A percentile compares a stretch with the other conserved stretches of the same genome.
phyloP scores from a whole-genome alignment of 2,797 vertebrate species.

The Arctocebus calabarensis region DNA sequence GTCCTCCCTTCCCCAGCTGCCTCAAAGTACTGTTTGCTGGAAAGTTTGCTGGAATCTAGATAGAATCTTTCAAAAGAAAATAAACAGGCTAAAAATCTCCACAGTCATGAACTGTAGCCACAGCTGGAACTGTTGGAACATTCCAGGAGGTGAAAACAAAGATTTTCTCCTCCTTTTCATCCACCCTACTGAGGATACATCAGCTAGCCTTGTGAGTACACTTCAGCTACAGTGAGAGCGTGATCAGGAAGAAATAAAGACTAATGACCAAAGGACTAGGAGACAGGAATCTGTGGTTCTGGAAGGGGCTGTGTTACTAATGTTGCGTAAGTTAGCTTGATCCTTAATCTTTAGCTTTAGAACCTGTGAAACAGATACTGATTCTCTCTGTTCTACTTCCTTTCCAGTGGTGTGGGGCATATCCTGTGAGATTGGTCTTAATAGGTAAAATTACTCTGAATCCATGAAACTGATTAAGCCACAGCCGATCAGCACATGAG shows the following conservation, averaged over 20 bases:
- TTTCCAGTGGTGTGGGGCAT: neutral
- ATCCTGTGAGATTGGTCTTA: neutral
- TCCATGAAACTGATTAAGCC: neutral
- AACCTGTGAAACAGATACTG: neutral
- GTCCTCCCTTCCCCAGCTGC: slow-evolving; percentile 75
- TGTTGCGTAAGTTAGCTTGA: neutral
- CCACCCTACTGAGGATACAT: slow-evolving; percentile 30
- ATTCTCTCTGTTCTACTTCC: neutral
- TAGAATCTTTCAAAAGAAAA: slow-evolving; percentile 83
- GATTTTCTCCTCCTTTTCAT: slow-evolving; percentile 50
- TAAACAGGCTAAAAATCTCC: slow-evolving; percentile 75
- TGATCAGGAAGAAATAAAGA: neutral
- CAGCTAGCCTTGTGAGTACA: neutral
- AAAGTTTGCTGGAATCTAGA: slow-evolving; percentile 79
- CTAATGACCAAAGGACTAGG: neutral
- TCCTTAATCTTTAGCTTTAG: neutral
- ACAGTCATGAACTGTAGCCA: slow-evolving; percentile 74
- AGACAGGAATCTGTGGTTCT: neutral
- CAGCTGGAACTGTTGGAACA: slow-evolving; percentile 73
- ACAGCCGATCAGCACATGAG: neutral
- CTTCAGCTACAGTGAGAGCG: neutral
- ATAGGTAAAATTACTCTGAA: slow-evolving; percentile 13
- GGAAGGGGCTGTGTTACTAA: neutral
- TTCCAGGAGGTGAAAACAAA: slow-evolving; percentile 80
- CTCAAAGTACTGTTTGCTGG: slow-evolving; percentile 76